Conservation (phyloP, 1,140 invertebrate genomes). For the Myzus persicae region DNA sequence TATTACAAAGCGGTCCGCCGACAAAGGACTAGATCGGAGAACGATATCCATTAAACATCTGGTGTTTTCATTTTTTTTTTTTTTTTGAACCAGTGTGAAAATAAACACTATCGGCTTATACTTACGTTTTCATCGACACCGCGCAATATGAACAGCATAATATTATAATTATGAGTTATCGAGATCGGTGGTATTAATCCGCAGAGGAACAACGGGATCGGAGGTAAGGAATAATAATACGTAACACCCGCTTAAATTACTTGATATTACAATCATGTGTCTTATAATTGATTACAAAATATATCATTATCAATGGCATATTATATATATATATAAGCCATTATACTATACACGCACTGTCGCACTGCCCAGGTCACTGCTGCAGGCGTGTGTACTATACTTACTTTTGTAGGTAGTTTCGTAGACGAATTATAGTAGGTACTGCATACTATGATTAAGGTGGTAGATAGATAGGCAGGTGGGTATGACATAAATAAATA, state of each 20-base stretch:
- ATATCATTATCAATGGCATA: too few relatives aligned
- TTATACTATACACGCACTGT: too few relatives aligned
- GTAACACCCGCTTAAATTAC: too few relatives aligned
- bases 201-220: too few relatives aligned
- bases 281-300: too few relatives aligned
- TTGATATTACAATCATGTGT: not conserved
- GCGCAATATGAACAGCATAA: not conserved
- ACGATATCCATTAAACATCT: slow-evolving; percentile 55
- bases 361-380: too few relatives aligned
- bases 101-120: not conserved
- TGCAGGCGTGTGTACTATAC: too few relatives aligned
- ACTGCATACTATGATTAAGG: not conserved
- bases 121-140: not conserved
- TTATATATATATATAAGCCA: too few relatives aligned
- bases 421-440: too few relatives aligned
- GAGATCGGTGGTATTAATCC: too few relatives aligned
- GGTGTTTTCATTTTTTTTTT: slow-evolving; percentile 16
- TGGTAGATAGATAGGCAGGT: not conserved
- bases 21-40: slow-evolving; percentile 33
- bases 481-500: not conserved
- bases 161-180: not conserved
- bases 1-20: not conserved
- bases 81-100: slow-evolving; percentile 11
- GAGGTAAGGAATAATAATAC: too few relatives aligned
- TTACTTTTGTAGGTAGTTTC: too few relatives aligned